Base-by-base conservation (phyloP, 2,888 invertebrate genomes). In the Drosophila buzzatii region DNA sequence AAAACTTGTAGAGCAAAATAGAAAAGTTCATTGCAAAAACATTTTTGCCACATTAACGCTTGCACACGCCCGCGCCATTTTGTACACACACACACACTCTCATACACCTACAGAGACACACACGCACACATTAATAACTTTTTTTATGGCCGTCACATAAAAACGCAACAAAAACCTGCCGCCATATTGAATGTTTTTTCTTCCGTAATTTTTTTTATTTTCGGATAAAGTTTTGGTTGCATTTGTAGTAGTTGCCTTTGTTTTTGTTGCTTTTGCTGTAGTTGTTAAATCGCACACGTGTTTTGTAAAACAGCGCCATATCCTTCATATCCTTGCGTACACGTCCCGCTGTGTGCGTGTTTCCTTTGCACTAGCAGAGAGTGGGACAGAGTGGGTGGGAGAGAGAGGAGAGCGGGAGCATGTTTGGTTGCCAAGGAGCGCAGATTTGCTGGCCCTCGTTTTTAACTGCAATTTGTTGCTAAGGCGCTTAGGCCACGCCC, bases 41-140 rank as follows among this genome's bases (percentile, higher is more conserved):
- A 80, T 88, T 85, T 85, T 90, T 86, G 81, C 89, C 85, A 82
- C 90, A 90, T 86, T 86, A 86, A 86, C 90, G 85, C 90, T 81
- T 78, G 78, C 76, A 86, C 90, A 90, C 89, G 90, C 89, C 88
- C 78, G 76, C 69, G 70, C 76, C 73, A 90, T 90, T 90, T 90
- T 77, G 71, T 61, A 41, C 57, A 62, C 39, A 8, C 23, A 16
- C 71, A 5, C 8, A 33, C 57, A 52, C 23, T 51, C 41, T n/a
- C 56, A 33, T 33, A 20, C 52, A 33, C 62, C 45, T 20, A 56
- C 55, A 37, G 31, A 53, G 41, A 41, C 53, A 49, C 58, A 47
- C 44, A 59, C 58, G 44, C 72, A 69, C 69, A 74, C 84, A 85
- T 86, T 89, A 85, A 89, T 86, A 85, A 86, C 85, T 23, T 86